Evolutionary conservation across 2,113 vertebrate genomes (phyloP).

Genomic region (Henicopernis longicauda): DNA sequence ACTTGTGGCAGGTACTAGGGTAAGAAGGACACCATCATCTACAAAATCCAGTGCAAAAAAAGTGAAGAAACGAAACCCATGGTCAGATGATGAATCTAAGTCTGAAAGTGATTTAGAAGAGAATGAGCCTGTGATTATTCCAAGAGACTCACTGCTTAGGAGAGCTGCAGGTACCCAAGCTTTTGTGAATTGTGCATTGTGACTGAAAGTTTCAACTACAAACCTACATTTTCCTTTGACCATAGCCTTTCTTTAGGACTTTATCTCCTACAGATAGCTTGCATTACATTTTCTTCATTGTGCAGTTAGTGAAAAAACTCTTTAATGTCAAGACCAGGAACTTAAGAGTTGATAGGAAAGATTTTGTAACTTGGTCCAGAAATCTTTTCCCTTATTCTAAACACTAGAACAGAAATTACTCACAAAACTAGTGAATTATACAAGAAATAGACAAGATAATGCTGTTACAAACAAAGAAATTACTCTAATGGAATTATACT

Average conservation of each 20-base stretch:
- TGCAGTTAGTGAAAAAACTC: neutral
- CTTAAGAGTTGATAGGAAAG: neutral
- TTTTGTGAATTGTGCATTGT: neutral
- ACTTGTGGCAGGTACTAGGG: constrained; percentile 79
- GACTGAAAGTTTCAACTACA: neutral
- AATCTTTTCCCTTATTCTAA: neutral
- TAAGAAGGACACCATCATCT: constrained; percentile 82
- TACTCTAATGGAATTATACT: neutral
- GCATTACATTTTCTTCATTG: neutral
- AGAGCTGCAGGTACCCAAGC: constrained; percentile 86
- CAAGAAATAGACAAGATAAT: neutral
- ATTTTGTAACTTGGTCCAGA: neutral
- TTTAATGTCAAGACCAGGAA: neutral
- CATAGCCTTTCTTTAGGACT: neutral
- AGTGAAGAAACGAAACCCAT: constrained; percentile 95
- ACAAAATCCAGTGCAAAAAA: constrained; percentile 83
- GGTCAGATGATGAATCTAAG: constrained; percentile 95
- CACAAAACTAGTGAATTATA: neutral
- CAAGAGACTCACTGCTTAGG: constrained; percentile 89
- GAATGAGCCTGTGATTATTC: constrained; percentile 85
- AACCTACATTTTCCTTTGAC: neutral
- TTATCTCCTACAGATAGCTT: neutral
- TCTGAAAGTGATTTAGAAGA: constrained; percentile 92
- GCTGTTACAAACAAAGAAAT: neutral
- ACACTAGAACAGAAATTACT: neutral